phyloP scores from a whole-genome alignment of 1,140 invertebrate species.

The Reticulitermes speratus region DNA sequence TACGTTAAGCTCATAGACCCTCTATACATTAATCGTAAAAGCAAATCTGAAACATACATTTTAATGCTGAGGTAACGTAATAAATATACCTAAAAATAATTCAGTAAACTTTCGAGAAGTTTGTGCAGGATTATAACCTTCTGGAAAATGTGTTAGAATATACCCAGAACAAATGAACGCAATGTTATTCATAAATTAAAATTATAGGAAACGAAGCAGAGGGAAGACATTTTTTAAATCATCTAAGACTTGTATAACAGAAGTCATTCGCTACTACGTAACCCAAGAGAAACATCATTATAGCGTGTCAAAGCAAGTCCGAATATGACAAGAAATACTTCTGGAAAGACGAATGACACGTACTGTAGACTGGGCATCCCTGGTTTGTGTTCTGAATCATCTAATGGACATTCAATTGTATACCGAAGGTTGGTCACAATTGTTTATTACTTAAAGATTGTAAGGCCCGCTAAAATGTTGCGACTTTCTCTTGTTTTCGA shows the following conservation, averaged over 20 bases:
- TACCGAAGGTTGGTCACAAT: background rate
- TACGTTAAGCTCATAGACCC: too few relatives aligned
- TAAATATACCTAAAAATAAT: background rate
- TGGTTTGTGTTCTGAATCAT: background rate
- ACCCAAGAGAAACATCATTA: too few relatives aligned
- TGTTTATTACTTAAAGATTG: background rate
- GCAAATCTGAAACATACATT: background rate
- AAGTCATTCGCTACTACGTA: too few relatives aligned
- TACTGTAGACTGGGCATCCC: background rate
- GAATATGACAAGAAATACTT: too few relatives aligned
- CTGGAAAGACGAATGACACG: background rate
- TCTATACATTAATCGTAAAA: too few relatives aligned
- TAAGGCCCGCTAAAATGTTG: background rate
- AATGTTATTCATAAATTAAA: background rate
- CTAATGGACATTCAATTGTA: background rate
- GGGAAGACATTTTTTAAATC: background rate
- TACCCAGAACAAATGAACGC: background rate
- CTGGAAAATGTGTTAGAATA: background rate
- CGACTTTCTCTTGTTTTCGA: background rate
- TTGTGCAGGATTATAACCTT: background rate
- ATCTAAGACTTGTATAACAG: background rate
- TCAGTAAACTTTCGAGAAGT: background rate
- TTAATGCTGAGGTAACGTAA: background rate
- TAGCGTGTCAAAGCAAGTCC: too few relatives aligned
- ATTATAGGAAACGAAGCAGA: background rate